phyloP scores from a whole-genome alignment of 2,888 invertebrate genomes.

The Molanna angustata region DNA sequence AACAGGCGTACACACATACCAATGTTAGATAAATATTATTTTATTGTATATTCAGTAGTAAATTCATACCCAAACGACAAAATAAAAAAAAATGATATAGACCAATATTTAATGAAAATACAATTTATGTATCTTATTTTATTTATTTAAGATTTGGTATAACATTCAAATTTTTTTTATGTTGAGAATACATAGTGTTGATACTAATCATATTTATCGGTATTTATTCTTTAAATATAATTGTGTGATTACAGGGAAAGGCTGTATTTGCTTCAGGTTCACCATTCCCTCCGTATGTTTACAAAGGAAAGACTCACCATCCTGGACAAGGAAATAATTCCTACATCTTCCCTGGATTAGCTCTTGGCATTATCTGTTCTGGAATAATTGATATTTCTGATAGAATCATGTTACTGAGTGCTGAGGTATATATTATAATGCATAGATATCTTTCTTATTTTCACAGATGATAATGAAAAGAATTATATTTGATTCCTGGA shows the following conservation, averaged over 20 bases:
- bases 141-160: too few relatives aligned
- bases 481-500: too few relatives aligned
- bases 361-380: constrained; percentile 84
- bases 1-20: constrained; percentile 86
- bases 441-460: background rate
- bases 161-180: too few relatives aligned
- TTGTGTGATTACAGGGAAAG: constrained; percentile 76
- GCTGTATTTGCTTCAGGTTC: constrained; percentile 96
- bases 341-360: constrained; percentile 96
- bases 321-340: constrained; percentile 99
- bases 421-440: constrained; percentile 59
- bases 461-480: too few relatives aligned
- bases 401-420: constrained; percentile 87
- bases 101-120: too few relatives aligned
- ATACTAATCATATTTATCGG: too few relatives aligned
- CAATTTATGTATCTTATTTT: too few relatives aligned
- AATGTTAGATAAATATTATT: constrained; percentile 55
- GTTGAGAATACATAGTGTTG: too few relatives aligned
- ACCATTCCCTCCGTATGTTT: constrained; percentile 84
- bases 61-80: too few relatives aligned
- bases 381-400: constrained; percentile 89
- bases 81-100: too few relatives aligned
- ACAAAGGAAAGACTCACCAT: constrained; percentile 70
- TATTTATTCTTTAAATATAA: too few relatives aligned
- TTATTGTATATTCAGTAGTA: too few relatives aligned